phyloP scores from a whole-genome alignment of 2,113 vertebrate species.

The Ovis canadensis region DNA sequence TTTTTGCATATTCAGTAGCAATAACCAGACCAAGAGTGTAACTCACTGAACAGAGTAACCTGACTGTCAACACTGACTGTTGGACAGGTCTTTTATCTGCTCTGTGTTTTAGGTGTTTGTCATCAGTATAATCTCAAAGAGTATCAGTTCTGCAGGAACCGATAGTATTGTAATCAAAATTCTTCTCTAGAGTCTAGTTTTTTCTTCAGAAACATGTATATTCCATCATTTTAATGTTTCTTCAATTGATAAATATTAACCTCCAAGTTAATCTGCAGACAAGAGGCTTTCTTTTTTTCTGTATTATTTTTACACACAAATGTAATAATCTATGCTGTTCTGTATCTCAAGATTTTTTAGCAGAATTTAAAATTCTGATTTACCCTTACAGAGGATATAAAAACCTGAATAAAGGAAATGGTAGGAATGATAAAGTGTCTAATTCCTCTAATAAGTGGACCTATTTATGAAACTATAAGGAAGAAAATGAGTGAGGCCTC shows the following conservation, averaged over 20 bases:
- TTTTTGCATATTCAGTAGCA: background rate
- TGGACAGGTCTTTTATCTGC: background rate
- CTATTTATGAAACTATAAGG: background rate
- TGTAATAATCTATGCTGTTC: background rate
- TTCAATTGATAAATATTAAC: background rate
- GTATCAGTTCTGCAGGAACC: background rate
- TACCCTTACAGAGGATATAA: background rate
- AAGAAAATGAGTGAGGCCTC: background rate
- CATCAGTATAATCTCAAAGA: background rate
- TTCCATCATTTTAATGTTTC: conserved; percentile 4
- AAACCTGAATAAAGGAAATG: background rate
- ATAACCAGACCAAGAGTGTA: background rate
- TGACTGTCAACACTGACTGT: background rate
- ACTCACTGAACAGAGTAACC: background rate
- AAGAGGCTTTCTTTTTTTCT: background rate
- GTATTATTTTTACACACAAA: background rate
- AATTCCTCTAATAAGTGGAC: background rate
- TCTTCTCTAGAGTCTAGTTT: background rate
- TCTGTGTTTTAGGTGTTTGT: background rate
- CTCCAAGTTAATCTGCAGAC: background rate
- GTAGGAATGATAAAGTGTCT: background rate
- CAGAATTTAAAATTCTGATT: background rate
- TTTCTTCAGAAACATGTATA: conserved; percentile 30
- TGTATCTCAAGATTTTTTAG: background rate
- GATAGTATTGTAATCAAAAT: background rate